Percentiles rank a stretch among this genome's conserved stretches.
Evolutionary conservation across 2,113 vertebrate genomes (phyloP).

Genomic region (Agapornis roseicollis): DNA sequence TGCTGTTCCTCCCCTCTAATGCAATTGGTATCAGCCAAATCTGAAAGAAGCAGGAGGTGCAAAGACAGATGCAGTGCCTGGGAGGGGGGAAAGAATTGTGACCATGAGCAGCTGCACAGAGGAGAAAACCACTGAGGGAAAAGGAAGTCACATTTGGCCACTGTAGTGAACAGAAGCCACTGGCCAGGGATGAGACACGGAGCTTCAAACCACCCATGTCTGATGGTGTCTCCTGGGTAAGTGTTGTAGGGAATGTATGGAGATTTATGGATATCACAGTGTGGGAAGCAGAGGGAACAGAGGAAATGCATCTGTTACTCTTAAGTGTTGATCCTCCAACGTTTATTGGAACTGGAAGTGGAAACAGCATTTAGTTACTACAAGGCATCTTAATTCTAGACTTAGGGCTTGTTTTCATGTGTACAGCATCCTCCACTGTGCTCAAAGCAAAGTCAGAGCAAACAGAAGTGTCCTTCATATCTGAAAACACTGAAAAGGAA

Average conservation of each 20-base stretch:
- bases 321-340: fast-evolving
- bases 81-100: fast-evolving
- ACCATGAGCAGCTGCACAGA: fast-evolving
- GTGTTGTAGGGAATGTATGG: fast-evolving
- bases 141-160: background rate
- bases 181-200: background rate
- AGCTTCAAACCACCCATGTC: background rate
- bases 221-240: background rate
- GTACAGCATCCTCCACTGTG: background rate
- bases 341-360: background rate
- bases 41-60: background rate
- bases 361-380: background rate
- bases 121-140: background rate
- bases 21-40: background rate
- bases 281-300: background rate
- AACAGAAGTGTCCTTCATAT: background rate
- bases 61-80: fast-evolving
- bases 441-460: background rate
- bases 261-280: background rate
- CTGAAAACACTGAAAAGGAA: fast-evolving
- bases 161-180: background rate
- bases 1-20: background rate
- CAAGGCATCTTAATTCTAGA: background rate
- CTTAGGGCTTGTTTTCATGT: background rate
- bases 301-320: background rate